Conservation (phyloP, 2,113 vertebrate species). For the Lycaon pictus region DNA sequence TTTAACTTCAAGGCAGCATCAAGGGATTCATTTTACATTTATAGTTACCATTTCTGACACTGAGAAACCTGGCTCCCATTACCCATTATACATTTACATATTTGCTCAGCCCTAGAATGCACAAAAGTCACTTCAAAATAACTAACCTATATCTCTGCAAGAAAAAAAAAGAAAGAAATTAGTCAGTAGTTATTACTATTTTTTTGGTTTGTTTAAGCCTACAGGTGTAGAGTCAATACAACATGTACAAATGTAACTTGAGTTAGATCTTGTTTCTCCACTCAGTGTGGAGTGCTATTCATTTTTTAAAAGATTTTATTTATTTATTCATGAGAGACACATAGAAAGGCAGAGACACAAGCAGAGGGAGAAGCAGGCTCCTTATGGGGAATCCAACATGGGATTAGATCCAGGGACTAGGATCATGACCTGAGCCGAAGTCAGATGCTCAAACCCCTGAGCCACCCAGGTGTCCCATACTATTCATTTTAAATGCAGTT, state of each 20-base stretch:
- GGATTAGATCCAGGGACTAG: no score
- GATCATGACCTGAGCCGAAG: no score
- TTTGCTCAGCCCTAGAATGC: background rate
- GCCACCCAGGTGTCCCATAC: no score
- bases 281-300: background rate
- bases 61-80: background rate
- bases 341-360: no score
- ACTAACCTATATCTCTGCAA: background rate
- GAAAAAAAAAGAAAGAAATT: background rate
- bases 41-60: background rate
- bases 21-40: background rate
- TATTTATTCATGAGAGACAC: no score
- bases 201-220: background rate
- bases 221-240: background rate
- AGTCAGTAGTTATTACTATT: background rate
- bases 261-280: background rate
- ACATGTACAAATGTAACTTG: background rate
- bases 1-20: background rate
- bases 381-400: no score
- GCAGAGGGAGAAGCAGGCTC: no score
- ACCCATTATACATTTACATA: background rate
- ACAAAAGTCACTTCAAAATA: background rate
- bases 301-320: no score
- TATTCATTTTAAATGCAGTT: background rate
- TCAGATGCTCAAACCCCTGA: no score